Base-by-base conservation (phyloP, 1,140 invertebrate genomes). In the Drosophila bifasciata region DNA sequence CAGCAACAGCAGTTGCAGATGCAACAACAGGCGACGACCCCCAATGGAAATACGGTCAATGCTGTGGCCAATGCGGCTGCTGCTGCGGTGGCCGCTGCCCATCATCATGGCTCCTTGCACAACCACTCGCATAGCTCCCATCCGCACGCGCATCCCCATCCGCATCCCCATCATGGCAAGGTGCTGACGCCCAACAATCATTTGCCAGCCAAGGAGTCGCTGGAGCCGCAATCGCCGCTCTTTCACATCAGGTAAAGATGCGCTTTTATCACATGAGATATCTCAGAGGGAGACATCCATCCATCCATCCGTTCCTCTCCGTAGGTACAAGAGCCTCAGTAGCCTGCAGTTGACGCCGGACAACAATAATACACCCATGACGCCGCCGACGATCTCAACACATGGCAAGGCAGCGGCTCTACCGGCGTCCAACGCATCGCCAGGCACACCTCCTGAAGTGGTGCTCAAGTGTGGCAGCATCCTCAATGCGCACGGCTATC, bases 281-380 rank as follows among this genome's bases (percentile, higher is more conserved):
- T 28, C 28, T 8, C 28, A 1, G 23, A 25, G 25, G 25, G 25
- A 6, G 5, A 17, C 8, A 56, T 25, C 5, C 13, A 40, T 3
- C 23, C 28, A 9, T 45, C 6, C 0, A 13, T 39, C 13, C 9
- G 1, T 17, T 43, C 8, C 0, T 5, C 36, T 9, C 16, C 32
- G 0, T 13, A 92, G 91, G 64, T 92, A 92, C 66, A 92, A 92
- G 72, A 91, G 91, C 49, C 76, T 90, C 19, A 91, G 91, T 70
- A 92, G 91, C 62, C 52, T 92, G 50, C 91, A 91, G 62, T 63
- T 91, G 48, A 91, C 91, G 53, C 90, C 91, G 43, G 91, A 91
- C 55, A 91, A 81, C 64, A 86, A 72, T 51, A 67, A 68, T 23
- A 46, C 77, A 49, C 59, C 77, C 1, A 61, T 66, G 59, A 84